phyloP scores from a whole-genome alignment of 1,140 invertebrate species.

The Sitobion miscanthi region DNA sequence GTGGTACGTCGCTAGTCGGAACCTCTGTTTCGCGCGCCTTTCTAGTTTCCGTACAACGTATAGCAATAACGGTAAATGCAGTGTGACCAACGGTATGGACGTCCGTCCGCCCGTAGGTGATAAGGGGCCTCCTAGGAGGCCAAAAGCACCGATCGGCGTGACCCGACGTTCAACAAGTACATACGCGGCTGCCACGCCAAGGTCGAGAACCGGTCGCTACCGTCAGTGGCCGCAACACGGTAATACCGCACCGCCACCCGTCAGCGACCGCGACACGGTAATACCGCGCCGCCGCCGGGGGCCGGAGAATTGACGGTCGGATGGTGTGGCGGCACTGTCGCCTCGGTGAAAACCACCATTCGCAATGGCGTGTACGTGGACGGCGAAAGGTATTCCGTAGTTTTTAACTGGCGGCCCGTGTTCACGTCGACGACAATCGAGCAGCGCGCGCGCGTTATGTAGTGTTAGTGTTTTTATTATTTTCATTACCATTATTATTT shows the following conservation, averaged over 20 bases:
- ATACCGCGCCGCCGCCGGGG: background rate
- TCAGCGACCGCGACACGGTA: background rate
- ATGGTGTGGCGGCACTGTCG: constrained; percentile 3
- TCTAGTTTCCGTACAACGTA: background rate
- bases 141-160: background rate
- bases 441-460: constrained; percentile 18
- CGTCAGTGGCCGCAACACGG: background rate
- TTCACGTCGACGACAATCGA: constrained; percentile 17
- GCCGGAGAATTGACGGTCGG: background rate
- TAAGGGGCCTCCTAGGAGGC: background rate
- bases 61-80: constrained; percentile 42
- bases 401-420: constrained; percentile 44
- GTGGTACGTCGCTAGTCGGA: too few species aligned
- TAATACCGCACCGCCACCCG: constrained; percentile 20
- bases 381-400: constrained; percentile 51
- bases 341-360: constrained; percentile 46
- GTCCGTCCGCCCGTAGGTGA: background rate
- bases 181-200: background rate
- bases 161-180: background rate
- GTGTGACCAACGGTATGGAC: constrained; percentile 5
- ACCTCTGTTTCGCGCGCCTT: background rate
- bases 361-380: constrained; percentile 56
- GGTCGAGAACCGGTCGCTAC: background rate
- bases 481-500: constrained; percentile 1
- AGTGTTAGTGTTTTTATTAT: constrained; percentile 44